Base-by-base conservation (phyloP, 1,140 invertebrate genomes). In the Phthorimaea operculella region DNA sequence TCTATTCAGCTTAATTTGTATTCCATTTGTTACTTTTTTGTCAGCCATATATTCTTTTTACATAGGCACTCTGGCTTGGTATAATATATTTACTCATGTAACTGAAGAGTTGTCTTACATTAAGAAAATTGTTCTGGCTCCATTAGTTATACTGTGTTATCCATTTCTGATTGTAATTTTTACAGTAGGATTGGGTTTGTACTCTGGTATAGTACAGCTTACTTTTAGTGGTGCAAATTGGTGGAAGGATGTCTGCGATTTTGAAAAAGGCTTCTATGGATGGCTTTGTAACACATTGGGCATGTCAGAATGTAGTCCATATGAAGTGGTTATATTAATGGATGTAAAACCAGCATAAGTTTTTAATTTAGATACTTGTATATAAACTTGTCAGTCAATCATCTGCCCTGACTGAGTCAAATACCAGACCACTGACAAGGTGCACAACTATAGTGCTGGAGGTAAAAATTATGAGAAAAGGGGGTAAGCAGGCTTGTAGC, bases 181-280 rank as follows among this genome's bases (percentile, higher is more conserved):
- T 71, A 89, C 90, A 14, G 55, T 92, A 58, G 89, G 89, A 0
- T 62, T 93, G 11, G 91, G 89, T 0, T 50, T 92, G n/a, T 92
- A 91, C 79, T 88, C 90, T 17, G 89, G 90, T 11, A 74, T 91
- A 58, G 86, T 88, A 21, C 92, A 93, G 66, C 70, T 93, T 11
- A 92, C 92, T 1, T 90, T 91, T 76, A 89, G 88, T 66, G 90
- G 88, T 53, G 87, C 87, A 33, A 88, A 87, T 50, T 93, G 92
- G 92, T 87, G 87, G 64, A 89, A 89, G 60, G 90, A 92, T 81
- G 87, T 93, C 8, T 88, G 87, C 55, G 92, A 93, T 79, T 90
- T 91, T 68, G 92, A 93, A 60, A 93, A 93, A 79, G 92, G 92
- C 0, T 93, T 93, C 78, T 93, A 92, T 70, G 92, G 92, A 21